Evolutionary conservation across 1,140 invertebrate genomes (phyloP).

Genomic region (Psilanteris sp.): DNA sequence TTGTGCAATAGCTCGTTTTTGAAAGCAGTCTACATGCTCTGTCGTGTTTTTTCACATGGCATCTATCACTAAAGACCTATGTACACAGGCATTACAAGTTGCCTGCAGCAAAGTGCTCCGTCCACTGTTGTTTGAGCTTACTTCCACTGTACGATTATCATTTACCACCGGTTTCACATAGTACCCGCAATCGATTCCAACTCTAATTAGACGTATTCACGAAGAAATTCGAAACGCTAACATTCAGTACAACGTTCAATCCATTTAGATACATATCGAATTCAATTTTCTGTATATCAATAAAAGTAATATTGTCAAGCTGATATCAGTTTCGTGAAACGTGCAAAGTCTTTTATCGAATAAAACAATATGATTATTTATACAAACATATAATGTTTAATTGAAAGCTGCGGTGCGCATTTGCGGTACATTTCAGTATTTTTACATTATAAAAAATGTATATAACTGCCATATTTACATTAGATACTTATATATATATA

Average conservation of each 20-base stretch:
- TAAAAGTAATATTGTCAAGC: not conserved
- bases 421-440: too few relatives aligned
- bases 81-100: conserved; percentile 11
- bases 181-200: conserved; percentile 27
- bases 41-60: conserved; percentile 10
- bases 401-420: too few relatives aligned
- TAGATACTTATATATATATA: too few relatives aligned
- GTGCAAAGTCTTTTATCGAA: too few relatives aligned
- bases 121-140: conserved; percentile 33
- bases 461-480: too few relatives aligned
- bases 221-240: conserved; percentile 33
- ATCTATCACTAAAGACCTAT: conserved; percentile 8
- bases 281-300: conserved; percentile 14
- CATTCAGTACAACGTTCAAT: conserved; percentile 15
- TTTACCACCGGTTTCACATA: conserved; percentile 26
- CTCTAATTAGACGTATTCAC: conserved; percentile 31
- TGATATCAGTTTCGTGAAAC: too few relatives aligned
- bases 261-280: conserved; percentile 32
- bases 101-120: conserved; percentile 15
- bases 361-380: too few relatives aligned
- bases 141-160: conserved; percentile 33
- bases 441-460: too few relatives aligned
- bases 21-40: too few relatives aligned
- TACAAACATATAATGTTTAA: too few relatives aligned
- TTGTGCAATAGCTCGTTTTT: too few relatives aligned